A percentile compares a stretch with the other conserved stretches of the same genome.
phyloP scores from a whole-genome alignment of 2,113 vertebrate species.

The Hemibagrus wyckioides region DNA sequence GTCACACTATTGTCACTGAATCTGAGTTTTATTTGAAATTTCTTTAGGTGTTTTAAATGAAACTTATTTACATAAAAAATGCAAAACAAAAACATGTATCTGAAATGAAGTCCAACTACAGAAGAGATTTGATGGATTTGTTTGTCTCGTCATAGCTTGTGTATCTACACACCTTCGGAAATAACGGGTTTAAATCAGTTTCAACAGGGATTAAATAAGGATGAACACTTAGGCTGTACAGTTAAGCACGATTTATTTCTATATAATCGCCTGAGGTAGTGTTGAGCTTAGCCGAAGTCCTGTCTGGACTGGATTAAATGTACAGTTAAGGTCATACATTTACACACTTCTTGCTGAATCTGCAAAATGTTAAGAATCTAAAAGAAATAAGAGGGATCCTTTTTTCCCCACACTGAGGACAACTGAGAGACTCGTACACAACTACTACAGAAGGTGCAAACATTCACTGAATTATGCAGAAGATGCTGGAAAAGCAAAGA shows the following conservation, averaged over 20 bases:
- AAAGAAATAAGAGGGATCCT: too few species aligned
- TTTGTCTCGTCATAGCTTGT: background rate
- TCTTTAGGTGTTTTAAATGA: background rate
- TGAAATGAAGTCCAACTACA: background rate
- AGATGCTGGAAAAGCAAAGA: too few species aligned
- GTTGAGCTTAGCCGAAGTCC: background rate
- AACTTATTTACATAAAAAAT: background rate
- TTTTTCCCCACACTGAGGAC: too few species aligned
- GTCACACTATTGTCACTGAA: background rate
- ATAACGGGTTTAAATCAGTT: constrained; percentile 5
- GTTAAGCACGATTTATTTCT: background rate
- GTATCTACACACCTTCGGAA: background rate
- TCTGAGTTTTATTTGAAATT: background rate
- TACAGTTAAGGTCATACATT: too few species aligned
- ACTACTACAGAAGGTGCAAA: too few species aligned
- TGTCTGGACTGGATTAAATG: background rate
- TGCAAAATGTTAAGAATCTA: too few species aligned
- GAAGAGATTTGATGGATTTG: background rate
- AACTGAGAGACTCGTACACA: too few species aligned
- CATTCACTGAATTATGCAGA: too few species aligned
- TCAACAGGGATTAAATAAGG: background rate
- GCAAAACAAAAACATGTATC: background rate
- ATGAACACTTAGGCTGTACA: background rate
- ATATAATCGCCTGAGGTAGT: background rate
- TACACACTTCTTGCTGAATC: too few species aligned